Conservation (phyloP, 2,113 vertebrate species). For the Psittacara wagleri region DNA sequence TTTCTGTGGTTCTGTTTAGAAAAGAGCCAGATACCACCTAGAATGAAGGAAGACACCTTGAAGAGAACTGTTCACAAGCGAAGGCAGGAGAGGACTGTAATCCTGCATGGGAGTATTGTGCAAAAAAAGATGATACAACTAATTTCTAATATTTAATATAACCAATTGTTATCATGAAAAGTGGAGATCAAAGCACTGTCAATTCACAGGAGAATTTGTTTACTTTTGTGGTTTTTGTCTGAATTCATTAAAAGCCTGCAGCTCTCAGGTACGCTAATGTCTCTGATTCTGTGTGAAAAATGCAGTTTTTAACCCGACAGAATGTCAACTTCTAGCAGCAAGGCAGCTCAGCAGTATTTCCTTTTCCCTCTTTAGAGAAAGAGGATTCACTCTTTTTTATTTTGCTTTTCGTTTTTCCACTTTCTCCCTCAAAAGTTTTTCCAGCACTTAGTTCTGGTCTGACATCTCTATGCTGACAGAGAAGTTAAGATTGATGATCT, state of each 20-base stretch:
- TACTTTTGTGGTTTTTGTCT: neutral
- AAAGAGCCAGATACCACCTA: neutral
- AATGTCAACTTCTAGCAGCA: neutral
- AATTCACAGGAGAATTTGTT: neutral
- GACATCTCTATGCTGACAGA: conserved; percentile 15
- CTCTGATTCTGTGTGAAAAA: neutral
- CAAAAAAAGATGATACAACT: neutral
- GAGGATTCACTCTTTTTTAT: neutral
- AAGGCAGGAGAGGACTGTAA: neutral
- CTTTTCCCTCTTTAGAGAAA: neutral
- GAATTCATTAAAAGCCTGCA: neutral
- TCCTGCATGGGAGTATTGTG: neutral
- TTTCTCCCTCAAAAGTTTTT: conserved; percentile 34
- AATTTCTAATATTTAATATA: neutral
- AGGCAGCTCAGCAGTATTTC: neutral
- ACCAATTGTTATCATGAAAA: neutral
- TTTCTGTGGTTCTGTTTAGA: neutral
- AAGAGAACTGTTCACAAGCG: neutral
- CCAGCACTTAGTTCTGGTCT: neutral
- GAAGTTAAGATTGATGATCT: conserved; percentile 23
- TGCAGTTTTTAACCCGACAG: neutral
- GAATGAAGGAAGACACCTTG: neutral
- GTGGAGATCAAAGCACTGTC: neutral
- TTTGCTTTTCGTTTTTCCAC: neutral
- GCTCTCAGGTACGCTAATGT: neutral